These are phyloP conservation scores for Scyliorhinus canicula DNA, from an alignment of 2,797 vertebrate species.

Conservation along the genomic window DNA sequence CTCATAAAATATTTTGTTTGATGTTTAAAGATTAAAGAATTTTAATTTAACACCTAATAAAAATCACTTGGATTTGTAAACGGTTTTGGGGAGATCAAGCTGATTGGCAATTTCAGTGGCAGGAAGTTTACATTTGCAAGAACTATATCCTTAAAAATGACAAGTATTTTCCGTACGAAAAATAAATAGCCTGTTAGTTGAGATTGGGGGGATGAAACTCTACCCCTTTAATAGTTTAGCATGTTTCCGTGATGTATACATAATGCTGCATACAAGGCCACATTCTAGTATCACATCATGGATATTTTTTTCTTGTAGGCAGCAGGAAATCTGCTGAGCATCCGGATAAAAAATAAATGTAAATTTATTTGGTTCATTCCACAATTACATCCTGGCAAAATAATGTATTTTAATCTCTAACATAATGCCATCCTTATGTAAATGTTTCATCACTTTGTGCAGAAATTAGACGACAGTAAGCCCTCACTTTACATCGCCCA, in stretches of 20 bases:
- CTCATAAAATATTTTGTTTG: background rate
- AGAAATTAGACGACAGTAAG: too few relatives aligned
- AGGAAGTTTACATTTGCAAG: background rate
- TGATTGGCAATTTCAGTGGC: background rate
- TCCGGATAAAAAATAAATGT: background rate
- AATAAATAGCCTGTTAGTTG: background rate
- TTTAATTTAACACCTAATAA: background rate
- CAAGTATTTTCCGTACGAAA: background rate
- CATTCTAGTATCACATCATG: background rate
- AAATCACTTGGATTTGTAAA: background rate
- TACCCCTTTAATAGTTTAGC: too few relatives aligned
- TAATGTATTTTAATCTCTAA: background rate
- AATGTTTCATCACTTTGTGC: background rate
- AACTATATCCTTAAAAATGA: background rate
- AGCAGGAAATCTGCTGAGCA: background rate
- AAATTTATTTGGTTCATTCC: background rate
- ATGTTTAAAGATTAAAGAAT: background rate
- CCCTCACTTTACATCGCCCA: too few relatives aligned
- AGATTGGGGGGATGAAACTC: background rate
- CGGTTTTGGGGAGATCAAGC: background rate
- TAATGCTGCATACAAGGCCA: background rate
- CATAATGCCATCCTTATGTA: background rate
- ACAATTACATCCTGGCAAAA: background rate
- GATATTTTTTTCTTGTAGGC: background rate
- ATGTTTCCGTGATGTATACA: background rate